Base-by-base conservation (phyloP, 2,797 vertebrate species). In the Cichlasoma orientale region DNA sequence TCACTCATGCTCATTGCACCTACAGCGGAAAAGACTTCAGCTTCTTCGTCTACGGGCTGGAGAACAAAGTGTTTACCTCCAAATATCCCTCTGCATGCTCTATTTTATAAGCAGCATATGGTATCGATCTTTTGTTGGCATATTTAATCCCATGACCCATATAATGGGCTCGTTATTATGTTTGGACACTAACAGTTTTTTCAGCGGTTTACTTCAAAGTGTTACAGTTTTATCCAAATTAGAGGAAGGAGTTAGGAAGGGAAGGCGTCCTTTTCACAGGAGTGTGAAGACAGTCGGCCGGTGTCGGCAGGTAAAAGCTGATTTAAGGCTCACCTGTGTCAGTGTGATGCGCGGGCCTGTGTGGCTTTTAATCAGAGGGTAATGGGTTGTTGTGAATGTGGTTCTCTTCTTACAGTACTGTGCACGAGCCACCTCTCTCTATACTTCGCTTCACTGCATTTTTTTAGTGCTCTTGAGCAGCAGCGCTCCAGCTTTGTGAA, bases 1-100 rank as follows among this genome's bases (percentile, higher is more conserved):
- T 97, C 84, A 97, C 97, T 0, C 96, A 96, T 44, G 97, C 96
- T 0, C 86, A 69, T 36, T 97, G 95, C 86, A 81, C 81, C n/a
- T 96, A 95, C 84, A 92, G 13, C 1, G 96, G 95, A 3, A 95
- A 96, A 80, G 88, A 93, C 12, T 92, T 85, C 5, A 86, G 92
- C 86, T 97, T 94, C 92, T 97, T 93, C 7, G 57, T 97, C 56
- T 97, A 94, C 0, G 96, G 97, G 10, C 89, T 89, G 0, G 95
- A 98, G 87, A 97, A 95, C 93, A 86, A 92, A 72, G 96, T 96
- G 36, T 87, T 95, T 0, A 89, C 78, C 0, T 76, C 84, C 11
- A 96, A 96, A 82, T 96, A 96, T 76, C 97, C 97, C 0, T 85
- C 94, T 0, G 89, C 92, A 0, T 96, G 95, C 18, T 41, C 77